Percentiles rank a stretch among this genome's conserved stretches.
phyloP scores from a whole-genome alignment of 2,888 invertebrate genomes.

The Meiosimyza decipiens region DNA sequence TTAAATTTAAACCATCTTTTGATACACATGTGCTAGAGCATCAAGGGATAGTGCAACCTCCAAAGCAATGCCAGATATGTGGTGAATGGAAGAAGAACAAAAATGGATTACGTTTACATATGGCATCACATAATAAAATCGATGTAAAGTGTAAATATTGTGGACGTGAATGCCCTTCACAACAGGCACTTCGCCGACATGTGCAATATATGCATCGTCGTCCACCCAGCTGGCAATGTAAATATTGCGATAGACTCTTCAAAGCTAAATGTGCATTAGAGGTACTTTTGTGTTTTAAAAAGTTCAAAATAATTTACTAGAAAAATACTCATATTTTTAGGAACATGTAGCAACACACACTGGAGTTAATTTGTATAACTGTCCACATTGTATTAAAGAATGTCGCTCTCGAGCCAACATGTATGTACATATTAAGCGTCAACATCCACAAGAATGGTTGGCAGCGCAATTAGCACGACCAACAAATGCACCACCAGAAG shows the following conservation, averaged over 20 bases:
- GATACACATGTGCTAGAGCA: slow-evolving; percentile 57
- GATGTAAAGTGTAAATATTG: slow-evolving; percentile 44
- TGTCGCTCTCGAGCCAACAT: slow-evolving; percentile 61
- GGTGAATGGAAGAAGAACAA: slow-evolving; percentile 59
- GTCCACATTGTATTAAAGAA: slow-evolving; percentile 60
- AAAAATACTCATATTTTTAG: slow-evolving; percentile 34
- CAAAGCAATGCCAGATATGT: slow-evolving; percentile 56
- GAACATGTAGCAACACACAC: slow-evolving; percentile 62
- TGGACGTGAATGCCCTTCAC: slow-evolving; percentile 48
- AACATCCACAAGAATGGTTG: slow-evolving; percentile 59
- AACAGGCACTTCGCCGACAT: slow-evolving; percentile 56
- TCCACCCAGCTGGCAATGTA: slow-evolving; percentile 54
- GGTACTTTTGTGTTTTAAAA: neutral
- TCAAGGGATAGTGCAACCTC: slow-evolving; percentile 58
- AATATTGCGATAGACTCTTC: slow-evolving; percentile 58
- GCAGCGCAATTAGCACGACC: slow-evolving; percentile 42
- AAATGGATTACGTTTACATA: slow-evolving; percentile 50
- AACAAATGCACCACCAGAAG: neutral
- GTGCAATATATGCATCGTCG: slow-evolving; percentile 58
- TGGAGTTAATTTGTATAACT: slow-evolving; percentile 58
- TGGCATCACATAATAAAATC: slow-evolving; percentile 43
- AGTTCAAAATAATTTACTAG: neutral
- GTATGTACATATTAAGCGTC: slow-evolving; percentile 61
- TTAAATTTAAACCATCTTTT: slow-evolving; percentile 59
- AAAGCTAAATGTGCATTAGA: slow-evolving; percentile 44